Evolutionary conservation across 2,888 invertebrate species (phyloP), one percentile per base, ranked within the genome.

Genomic region (Megaustenia siamemsis): DNA sequence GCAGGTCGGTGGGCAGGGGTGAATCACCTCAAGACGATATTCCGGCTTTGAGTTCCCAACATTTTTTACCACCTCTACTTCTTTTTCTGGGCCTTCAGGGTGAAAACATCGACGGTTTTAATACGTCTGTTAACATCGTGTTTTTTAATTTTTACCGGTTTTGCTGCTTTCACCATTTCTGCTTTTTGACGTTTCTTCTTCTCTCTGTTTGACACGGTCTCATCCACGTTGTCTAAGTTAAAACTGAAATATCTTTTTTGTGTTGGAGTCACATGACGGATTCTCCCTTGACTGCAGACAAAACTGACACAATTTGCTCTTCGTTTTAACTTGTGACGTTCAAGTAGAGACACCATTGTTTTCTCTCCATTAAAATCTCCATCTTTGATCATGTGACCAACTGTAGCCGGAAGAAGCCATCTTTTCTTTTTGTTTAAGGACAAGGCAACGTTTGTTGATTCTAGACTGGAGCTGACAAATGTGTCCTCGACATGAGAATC

Each of bases 341-440:
- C 86, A 32, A 87, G 75, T 24, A 88, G 38, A 0, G 85, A 85
- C 8, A 86, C 66, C 38, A 69, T 86, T 1, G 84, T 45, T 18
- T 60, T 63, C 2, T 60, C 56, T 4, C 80, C 49, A 18, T 49
- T 53, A n/a, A 85, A 76, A 18, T 76, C 28, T 35, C 77, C 78
- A 1, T 45, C 35, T 38, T 63, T 69, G 68, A 89, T 89, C 28
- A 88, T 86, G 28, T 88, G 82, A 73, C 88, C 88, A 0, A 92
- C 76, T 4, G 86, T 77, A 0, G 87, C 82, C 2, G 92, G 91
- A 0, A 92, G 79, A 8, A 77, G 77, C 92, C 92, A 92, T 77
- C 92, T 78, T 12, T 88, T 84, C 79, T 89, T 90, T 78, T 92
- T 92, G 86, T 90, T 92, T n/a, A 92, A 85, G 0, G 92, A 92